Conservation (phyloP, 1,140 invertebrate genomes). For the Caenorhabditis inopinata region DNA sequence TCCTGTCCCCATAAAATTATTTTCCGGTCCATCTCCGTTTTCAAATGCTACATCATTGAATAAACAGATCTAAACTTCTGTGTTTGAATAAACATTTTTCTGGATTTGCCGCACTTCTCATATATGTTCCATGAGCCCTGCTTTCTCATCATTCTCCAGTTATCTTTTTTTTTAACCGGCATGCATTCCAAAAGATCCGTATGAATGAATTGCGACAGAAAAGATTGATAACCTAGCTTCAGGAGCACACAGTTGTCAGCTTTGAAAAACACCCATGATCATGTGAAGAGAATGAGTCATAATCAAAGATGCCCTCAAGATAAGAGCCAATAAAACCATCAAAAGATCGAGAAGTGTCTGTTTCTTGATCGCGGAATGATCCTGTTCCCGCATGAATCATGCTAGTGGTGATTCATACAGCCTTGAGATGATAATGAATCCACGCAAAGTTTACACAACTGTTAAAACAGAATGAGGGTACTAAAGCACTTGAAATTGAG, state of each 20-base stretch:
- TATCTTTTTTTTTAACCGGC: neutral
- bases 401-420: neutral
- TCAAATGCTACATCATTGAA: constrained; percentile 13
- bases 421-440: neutral
- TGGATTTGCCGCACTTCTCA: neutral
- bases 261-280: neutral
- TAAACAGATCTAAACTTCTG: neutral
- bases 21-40: neutral
- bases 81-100: constrained; percentile 17
- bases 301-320: neutral
- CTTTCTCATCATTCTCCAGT: too few species aligned
- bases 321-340: neutral
- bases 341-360: constrained; percentile 1
- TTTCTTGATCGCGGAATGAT: constrained; percentile 6
- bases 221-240: neutral
- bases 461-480: too few species aligned
- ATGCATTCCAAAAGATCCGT: neutral
- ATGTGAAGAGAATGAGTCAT: neutral
- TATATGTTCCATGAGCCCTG: neutral
- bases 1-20: neutral
- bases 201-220: neutral
- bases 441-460: neutral
- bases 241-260: neutral
- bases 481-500: too few species aligned
- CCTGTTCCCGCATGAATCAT: constrained; percentile 15